Evolutionary conservation across 2,888 invertebrate species (phyloP).

Genomic region (Corbicula japonica): DNA sequence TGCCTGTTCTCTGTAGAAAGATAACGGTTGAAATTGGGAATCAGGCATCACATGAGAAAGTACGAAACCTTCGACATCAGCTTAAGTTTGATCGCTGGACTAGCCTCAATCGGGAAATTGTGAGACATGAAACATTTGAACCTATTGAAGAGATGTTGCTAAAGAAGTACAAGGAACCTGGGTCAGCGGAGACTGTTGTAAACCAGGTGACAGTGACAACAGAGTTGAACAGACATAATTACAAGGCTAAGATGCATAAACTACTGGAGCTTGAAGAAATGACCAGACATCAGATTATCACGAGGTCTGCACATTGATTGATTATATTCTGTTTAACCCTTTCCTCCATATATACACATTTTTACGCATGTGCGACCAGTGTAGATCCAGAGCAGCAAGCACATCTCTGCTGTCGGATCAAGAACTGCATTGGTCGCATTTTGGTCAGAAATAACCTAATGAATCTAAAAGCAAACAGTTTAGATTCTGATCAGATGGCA

Average conservation of each 20-base stretch:
- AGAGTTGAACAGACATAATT: conserved; percentile 84
- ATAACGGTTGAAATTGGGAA: conserved; percentile 83
- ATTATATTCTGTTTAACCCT: too few species aligned
- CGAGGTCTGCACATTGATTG: conserved; percentile 81
- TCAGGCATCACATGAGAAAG: conserved; percentile 74
- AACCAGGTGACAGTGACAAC: conserved; percentile 79
- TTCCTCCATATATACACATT: too few species aligned
- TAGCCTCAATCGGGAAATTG: conserved; percentile 78
- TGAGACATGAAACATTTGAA: conserved; percentile 65
- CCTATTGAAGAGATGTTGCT: conserved; percentile 61
- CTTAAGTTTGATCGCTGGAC: conserved; percentile 84
- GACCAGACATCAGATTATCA: conserved; percentile 80
- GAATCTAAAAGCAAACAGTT: too few species aligned
- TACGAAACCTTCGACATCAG: conserved; percentile 77
- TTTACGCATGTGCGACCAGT: too few species aligned
- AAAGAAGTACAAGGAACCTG: conserved; percentile 80
- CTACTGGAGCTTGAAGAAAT: conserved; percentile 84
- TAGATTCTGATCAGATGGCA: too few species aligned
- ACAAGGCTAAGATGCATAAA: conserved; percentile 84
- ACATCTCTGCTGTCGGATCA: too few species aligned
- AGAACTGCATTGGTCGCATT: too few species aligned
- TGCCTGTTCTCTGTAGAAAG: conserved; percentile 79
- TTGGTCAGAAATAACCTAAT: too few species aligned
- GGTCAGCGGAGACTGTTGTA: conserved; percentile 76
- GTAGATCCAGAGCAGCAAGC: too few species aligned